A percentile compares a stretch with the other conserved stretches of the same genome.
phyloP scores from a whole-genome alignment of 1,140 invertebrate genomes.

The Diorhabda carinulata region DNA sequence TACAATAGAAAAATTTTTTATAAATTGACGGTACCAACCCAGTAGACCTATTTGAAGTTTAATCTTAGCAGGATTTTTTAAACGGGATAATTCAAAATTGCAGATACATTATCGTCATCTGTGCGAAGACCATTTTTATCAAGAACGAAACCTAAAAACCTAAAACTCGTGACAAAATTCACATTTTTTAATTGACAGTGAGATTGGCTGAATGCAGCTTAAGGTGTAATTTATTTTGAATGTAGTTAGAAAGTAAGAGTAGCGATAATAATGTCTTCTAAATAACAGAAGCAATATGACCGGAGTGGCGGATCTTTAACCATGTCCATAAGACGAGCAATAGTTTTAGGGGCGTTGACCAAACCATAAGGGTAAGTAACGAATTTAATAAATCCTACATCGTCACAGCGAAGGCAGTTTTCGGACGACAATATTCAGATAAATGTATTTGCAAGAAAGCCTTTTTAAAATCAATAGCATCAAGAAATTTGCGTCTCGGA shows the following conservation, averaged over 20 bases:
- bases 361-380: conserved; percentile 42
- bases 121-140: conserved; percentile 9
- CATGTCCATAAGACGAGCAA: conserved; percentile 42
- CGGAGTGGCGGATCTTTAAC: conserved; percentile 27
- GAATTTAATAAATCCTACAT: conserved; percentile 32
- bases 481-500: conserved; percentile 29
- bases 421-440: background rate
- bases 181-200: conserved; percentile 11
- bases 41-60: conserved; percentile 13
- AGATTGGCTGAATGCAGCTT: background rate
- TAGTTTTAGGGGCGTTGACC: conserved; percentile 34
- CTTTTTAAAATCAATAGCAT: conserved; percentile 32
- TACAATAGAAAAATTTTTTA: conserved; percentile 14
- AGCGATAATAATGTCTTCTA: conserved; percentile 41
- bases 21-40: conserved; percentile 22
- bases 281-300: conserved; percentile 30
- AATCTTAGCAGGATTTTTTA: conserved; percentile 31
- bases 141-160: conserved; percentile 18
- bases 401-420: conserved; percentile 28
- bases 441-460: conserved; percentile 32
- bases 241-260: conserved; percentile 23
- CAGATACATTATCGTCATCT: conserved; percentile 13
- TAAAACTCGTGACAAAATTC: conserved; percentile 1
- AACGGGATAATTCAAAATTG: conserved; percentile 41
- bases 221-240: background rate